Percentiles rank a stretch among this genome's conserved stretches.
These are phyloP conservation scores for Anastatus disparis DNA, from an alignment of 1,140 invertebrate species.

Conservation along the genomic window DNA sequence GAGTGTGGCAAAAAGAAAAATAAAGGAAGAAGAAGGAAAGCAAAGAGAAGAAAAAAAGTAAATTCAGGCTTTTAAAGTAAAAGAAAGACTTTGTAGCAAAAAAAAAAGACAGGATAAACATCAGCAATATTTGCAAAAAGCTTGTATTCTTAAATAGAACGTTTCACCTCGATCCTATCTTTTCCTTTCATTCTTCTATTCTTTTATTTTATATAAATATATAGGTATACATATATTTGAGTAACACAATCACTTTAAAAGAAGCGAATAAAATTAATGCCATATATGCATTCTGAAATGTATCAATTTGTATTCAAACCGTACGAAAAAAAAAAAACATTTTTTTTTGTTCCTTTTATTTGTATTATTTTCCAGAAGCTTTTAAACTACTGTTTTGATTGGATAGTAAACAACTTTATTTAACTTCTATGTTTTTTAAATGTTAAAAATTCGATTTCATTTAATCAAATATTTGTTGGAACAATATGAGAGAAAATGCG, in stretches of 20 bases:
- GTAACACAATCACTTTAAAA: background rate
- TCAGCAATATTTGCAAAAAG: slow-evolving; percentile 26
- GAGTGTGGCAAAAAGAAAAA: background rate
- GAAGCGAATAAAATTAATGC: background rate
- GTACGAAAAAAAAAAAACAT: too few relatives aligned
- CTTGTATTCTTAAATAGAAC: background rate
- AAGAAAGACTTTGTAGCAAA: background rate
- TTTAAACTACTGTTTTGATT: background rate
- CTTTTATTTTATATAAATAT: too few relatives aligned
- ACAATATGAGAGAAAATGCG: too few relatives aligned
- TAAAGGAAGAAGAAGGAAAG: too few relatives aligned
- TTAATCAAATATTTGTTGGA: too few relatives aligned
- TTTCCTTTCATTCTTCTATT: too few relatives aligned
- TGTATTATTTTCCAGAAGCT: background rate
- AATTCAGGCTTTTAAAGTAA: background rate
- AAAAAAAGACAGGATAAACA: background rate
- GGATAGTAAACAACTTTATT: background rate
- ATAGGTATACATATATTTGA: too few relatives aligned
- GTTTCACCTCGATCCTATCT: background rate
- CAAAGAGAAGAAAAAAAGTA: background rate
- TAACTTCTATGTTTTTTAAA: too few relatives aligned
- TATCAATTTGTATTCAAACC: background rate
- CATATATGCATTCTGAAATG: background rate
- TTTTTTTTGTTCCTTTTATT: too few relatives aligned
- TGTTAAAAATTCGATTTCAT: too few relatives aligned